Base-by-base conservation (phyloP, 2,113 vertebrate species). In the Prionailurus viverrinus region DNA sequence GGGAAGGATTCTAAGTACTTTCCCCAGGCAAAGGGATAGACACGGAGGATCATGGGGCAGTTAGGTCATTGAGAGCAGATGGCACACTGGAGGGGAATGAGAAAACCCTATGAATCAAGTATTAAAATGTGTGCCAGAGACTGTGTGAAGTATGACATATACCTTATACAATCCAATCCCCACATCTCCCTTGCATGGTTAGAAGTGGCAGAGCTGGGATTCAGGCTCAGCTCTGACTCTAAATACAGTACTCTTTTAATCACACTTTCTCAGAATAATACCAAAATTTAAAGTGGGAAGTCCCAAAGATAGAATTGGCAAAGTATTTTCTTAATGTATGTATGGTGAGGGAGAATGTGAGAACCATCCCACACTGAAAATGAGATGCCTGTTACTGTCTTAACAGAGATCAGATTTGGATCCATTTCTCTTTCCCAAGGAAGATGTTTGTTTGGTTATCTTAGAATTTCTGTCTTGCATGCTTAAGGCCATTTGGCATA, bases 321-420 rank as follows among this genome's bases (percentile, higher is more conserved):
- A 41, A 45, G 90, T 89, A 58, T 41, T 97, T 93, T 61, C 76
- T 92, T 80, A 85, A 93, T 84, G n/a, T 82, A 10, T 90, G 0
- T 85, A 73, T 78, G 15, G 45, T 68, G 39, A 48, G 93, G 86
- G 51, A 88, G 33, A 91, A 58, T 29, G 55, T 61, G 82, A 71
- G 65, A 69, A 48, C 31, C 29, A 16, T 53, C 7, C 45, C 13
- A 41, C 2, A 61, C 21, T 82, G 90, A 73, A 88, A 92, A 65
- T 51, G 19, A 83, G 93, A 85, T 89, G n/a, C 61, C 18, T 79
- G 21, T 83, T 79, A 85, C 61, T 78, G 13, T 58, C 82, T 96
- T 93, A 63, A 95, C 18, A 78, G 79, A 45, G 36, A 65, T 91
- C 4, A 13, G 23, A 15, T 66, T 94, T 90, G 69, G 25, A 84